Conservation (phyloP, 64 coral and sea anemone species). For the Montipora sp. region DNA sequence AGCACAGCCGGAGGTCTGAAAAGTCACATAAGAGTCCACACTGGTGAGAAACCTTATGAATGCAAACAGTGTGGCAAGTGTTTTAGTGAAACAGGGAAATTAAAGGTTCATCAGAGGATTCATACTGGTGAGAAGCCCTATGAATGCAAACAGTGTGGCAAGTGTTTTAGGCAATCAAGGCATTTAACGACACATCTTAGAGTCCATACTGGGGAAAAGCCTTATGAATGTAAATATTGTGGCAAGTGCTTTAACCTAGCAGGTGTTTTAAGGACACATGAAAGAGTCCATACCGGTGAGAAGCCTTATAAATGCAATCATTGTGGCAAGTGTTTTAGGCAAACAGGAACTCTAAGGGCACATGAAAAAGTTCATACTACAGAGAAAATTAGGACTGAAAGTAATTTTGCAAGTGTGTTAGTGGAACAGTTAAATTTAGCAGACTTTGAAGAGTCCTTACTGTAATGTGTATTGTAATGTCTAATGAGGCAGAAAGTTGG, state of each 20-base stretch:
- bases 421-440: neutral
- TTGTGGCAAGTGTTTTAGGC: neutral
- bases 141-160: neutral
- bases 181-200: neutral
- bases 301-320: neutral
- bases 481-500: too few species aligned
- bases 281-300: neutral
- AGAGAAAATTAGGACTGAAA: neutral
- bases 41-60: neutral
- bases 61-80: neutral
- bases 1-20: neutral
- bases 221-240: neutral
- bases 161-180: neutral
- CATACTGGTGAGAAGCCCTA: neutral
- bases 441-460: neutral
- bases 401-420: neutral
- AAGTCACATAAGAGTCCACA: neutral
- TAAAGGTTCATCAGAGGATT: neutral
- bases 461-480: too few species aligned
- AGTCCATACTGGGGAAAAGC: neutral
- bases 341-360: neutral
- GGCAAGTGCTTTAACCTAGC: neutral
- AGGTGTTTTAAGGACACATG: neutral
- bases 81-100: neutral
- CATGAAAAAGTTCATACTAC: neutral